A percentile compares a stretch with the other conserved stretches of the same genome.
These are phyloP conservation scores for Lydus trimaculatus DNA, from an alignment of 2,888 invertebrate genomes.

Conservation along the genomic window DNA sequence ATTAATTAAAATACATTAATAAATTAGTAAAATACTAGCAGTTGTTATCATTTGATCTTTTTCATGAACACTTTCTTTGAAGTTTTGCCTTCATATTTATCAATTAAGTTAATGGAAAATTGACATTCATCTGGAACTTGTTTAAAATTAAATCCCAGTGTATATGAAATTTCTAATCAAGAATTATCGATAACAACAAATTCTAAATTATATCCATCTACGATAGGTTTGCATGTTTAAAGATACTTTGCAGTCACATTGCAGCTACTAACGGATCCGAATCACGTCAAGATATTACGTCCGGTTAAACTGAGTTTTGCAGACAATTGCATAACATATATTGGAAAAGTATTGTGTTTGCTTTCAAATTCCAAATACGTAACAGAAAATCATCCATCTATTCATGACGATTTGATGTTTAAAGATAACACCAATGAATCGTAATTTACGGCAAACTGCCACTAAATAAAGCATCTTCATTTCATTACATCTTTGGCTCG, in stretches of 20 bases:
- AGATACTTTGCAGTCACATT: conserved; percentile 30
- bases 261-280: conserved; percentile 27
- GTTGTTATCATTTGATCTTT: neutral
- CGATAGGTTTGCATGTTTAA: conserved; percentile 20
- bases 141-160: no score
- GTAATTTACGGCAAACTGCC: neutral
- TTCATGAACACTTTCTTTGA: neutral
- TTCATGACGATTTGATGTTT: neutral
- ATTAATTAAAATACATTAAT: neutral
- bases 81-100: neutral
- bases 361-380: conserved; percentile 4
- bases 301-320: conserved; percentile 26
- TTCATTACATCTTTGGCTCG: neutral
- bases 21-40: neutral
- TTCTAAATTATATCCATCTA: neutral
- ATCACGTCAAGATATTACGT: conserved; percentile 23
- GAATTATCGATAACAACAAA: neutral
- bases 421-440: neutral
- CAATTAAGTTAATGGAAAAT: neutral
- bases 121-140: neutral
- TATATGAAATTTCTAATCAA: no score
- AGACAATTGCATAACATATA: conserved; percentile 30
- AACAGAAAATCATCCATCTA: neutral
- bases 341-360: conserved; percentile 17
- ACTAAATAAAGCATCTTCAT: neutral